These are phyloP conservation scores for Laterallus jamaicensis DNA, from an alignment of 2,113 vertebrate species.

Conservation along the genomic window DNA sequence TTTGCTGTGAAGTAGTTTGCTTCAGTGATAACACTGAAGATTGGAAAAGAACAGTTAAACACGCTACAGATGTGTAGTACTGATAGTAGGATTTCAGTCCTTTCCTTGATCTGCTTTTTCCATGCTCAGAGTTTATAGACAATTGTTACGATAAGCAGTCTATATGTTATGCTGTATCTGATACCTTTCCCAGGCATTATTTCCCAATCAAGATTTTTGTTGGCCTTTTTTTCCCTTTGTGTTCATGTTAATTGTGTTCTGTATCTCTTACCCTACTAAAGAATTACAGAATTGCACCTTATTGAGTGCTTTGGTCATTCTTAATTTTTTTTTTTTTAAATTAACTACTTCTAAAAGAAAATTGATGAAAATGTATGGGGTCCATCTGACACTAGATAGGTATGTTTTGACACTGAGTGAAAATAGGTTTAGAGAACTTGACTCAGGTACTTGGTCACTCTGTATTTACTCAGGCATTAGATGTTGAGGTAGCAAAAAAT, in stretches of 20 bases:
- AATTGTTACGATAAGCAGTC: neutral
- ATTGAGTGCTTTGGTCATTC: neutral
- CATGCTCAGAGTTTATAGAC: neutral
- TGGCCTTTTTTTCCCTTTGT: neutral
- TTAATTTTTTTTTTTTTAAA: neutral
- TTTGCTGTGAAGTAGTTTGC: too few relatives aligned
- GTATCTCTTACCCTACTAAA: neutral
- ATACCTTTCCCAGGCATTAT: neutral
- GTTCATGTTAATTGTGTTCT: neutral
- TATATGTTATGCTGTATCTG: neutral
- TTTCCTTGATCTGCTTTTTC: neutral
- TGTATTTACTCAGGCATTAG: neutral
- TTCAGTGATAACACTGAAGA: neutral
- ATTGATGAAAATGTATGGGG: neutral
- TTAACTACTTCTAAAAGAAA: neutral
- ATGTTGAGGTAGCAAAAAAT: conserved; percentile 38
- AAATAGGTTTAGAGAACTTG: conserved; percentile 23
- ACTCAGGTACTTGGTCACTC: conserved; percentile 9
- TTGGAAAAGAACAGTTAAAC: neutral
- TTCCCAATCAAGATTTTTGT: neutral
- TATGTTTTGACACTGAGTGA: neutral
- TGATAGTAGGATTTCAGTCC: neutral
- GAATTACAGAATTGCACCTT: neutral
- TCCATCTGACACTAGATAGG: neutral
- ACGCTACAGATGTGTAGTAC: neutral